Percentiles rank a stretch among this genome's conserved stretches.
phyloP scores from a whole-genome alignment of 2,888 invertebrate species.

The Drosophila limbata region DNA sequence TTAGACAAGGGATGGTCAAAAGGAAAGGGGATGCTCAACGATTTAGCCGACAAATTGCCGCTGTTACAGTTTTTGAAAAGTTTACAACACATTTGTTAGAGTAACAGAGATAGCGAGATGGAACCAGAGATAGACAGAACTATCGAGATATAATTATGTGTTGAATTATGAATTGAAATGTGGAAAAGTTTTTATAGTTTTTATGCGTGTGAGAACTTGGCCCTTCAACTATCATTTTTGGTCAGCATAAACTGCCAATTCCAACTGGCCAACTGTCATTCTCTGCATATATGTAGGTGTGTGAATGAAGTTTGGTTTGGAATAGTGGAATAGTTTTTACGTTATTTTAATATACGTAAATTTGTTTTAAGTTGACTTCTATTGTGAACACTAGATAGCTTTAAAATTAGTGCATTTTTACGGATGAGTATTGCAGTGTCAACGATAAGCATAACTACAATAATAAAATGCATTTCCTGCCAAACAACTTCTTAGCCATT shows the following conservation, averaged over 20 bases:
- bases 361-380: constrained; percentile 33
- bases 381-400: constrained; percentile 14
- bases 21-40: constrained; percentile 33
- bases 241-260: constrained; percentile 72
- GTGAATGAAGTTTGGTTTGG: constrained; percentile 14
- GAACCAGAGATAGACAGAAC: constrained; percentile 26
- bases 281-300: constrained; percentile 1
- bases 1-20: background rate
- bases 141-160: constrained; percentile 68
- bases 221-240: constrained; percentile 62
- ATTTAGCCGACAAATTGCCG: constrained; percentile 72
- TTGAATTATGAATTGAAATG: constrained; percentile 78
- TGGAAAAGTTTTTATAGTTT: constrained; percentile 70
- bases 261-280: constrained; percentile 24
- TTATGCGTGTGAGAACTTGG: constrained; percentile 56
- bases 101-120: constrained; percentile 1
- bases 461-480: background rate
- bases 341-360: constrained; percentile 60
- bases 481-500: too few relatives aligned
- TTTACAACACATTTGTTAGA: constrained; percentile 65
- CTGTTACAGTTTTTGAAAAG: constrained; percentile 73
- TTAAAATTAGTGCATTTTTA: background rate
- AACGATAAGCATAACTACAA: background rate
- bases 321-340: constrained; percentile 30
- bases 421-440: background rate